Evolutionary conservation across 2,888 invertebrate species (phyloP), one percentile per base, ranked within the genome.

Genomic region (Heterodera filipjevi): DNA sequence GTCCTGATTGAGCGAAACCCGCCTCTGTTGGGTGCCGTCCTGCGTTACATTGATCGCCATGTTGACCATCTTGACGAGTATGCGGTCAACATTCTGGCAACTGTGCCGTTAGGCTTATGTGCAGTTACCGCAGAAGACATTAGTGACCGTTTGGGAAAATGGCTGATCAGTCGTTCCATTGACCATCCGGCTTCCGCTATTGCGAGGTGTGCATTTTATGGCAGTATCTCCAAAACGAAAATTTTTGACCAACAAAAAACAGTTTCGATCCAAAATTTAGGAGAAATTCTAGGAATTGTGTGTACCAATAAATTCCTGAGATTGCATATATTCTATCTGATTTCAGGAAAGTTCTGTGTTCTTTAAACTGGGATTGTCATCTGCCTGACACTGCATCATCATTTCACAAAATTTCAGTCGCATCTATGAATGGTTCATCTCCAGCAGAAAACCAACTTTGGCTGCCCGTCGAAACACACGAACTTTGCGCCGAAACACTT

Each of bases 31-130:
- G 76, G 86, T 10, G 75, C 81, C 12, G 82, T 87, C n/a, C n/a
- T 84, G 33, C 66, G 70, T 22, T 80, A 82, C 72, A 80, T 88
- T 59, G 87, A 88, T 73, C 76, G 88, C 44, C 86, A 84, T 70
- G 83, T 87, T 10, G 85, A 87, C 30, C 85, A 87, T 72, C 82
- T 88, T 66, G 85, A 82, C 49, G 79, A 82, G 80, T 88, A 87
- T 75, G 87, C 86, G 1, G 82, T 85, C 35, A 84, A 88, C 72
- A 86, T 88, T 16, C 79, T 88, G 32, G 81, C 86, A n/a, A 82
- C 83, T 0, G 82, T 85, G 2, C 81, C 84, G 22, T 81, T 89
- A 14, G 72, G 81, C 32, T 79, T 82, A 44, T 88, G 87, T 72
- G 49, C 80, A n/a, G 74, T 88, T 3, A 82, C 83, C 10, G 81